These are phyloP conservation scores for Coreius guichenoti DNA, from an alignment of 2,797 vertebrate species.

Conservation along the genomic window DNA sequence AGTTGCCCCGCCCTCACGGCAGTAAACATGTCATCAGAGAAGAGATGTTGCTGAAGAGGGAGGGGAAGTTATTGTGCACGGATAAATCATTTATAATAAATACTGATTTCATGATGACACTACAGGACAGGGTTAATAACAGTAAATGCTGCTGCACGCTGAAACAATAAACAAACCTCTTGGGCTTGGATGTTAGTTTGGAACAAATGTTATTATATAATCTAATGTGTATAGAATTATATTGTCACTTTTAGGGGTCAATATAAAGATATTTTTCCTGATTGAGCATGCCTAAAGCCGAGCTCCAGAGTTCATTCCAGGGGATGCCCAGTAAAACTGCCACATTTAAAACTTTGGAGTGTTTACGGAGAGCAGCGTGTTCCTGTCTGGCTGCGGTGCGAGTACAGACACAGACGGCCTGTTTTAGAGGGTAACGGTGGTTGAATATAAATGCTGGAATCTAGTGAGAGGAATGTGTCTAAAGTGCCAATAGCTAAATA, in stretches of 20 bases:
- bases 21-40: neutral
- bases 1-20: neutral
- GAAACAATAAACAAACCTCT: neutral
- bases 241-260: neutral
- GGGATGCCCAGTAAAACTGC: conserved; percentile 28
- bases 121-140: neutral
- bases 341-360: conserved; percentile 20
- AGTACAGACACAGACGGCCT: conserved; percentile 23
- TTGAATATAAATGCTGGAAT: neutral
- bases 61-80: neutral
- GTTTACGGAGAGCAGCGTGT: conserved; percentile 35
- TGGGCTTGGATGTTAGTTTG: neutral
- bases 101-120: neutral
- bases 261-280: neutral
- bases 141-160: neutral
- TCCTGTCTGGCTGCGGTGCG: conserved; percentile 34
- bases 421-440: conserved; percentile 2
- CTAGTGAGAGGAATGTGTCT: conserved; percentile 23
- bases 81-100: neutral
- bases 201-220: neutral
- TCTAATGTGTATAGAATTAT: neutral
- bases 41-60: neutral
- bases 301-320: conserved; percentile 11
- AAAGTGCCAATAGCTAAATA: conserved; percentile 7
- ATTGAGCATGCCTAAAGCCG: neutral